Base-by-base conservation (phyloP, 1,140 invertebrate genomes). In the Drosophila seguyi region DNA sequence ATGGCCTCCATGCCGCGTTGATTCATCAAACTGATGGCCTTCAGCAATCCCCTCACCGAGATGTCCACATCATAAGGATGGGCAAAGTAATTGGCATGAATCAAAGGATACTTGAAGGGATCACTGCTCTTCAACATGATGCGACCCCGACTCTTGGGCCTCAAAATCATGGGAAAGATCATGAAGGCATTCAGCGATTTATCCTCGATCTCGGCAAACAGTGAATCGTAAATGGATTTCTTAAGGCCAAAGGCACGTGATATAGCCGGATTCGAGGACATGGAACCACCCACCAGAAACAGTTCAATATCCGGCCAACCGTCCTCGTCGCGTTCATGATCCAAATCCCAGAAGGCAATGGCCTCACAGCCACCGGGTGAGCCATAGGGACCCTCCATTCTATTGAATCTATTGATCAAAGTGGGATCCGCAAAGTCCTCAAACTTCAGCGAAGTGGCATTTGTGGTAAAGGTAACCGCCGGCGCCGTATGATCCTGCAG, bases 321-420 rank as follows among this genome's bases (percentile, higher is more conserved):
- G 50, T 95, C 93, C 7, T 92, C 91, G 42, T 95, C 94, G 2
- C 94, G 92, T 41, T 95, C 95, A 76, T 96, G 94, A 60, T 96
- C 95, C 10, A 96, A 93, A 73, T 97, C 95, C 74, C 96, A 93
- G 80, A 97, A 98, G 3, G 95, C 94, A 0, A 98, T 87, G 0
- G 95, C 96, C 92, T 98, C 97, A 61, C 96, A 96, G 0, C 96
- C 97, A 18, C 97, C 97, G 0, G 97, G 95, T 5, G 97, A 94
- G 0, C 97, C 95, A 18, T 97, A 83, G 0, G 96, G 96, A 18
- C 97, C 97, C 63, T 93, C 93, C 69, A 94, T 94, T 0, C 86
- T 75, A 65, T 91, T 92, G 14, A 91, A 93, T 7, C 82, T 61
- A 13, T 84, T 91, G 0, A 93, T 72, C 42, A 91, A 56, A 0